Conservation (phyloP, 2,113 vertebrate species). For the Paratilapia polleni region DNA sequence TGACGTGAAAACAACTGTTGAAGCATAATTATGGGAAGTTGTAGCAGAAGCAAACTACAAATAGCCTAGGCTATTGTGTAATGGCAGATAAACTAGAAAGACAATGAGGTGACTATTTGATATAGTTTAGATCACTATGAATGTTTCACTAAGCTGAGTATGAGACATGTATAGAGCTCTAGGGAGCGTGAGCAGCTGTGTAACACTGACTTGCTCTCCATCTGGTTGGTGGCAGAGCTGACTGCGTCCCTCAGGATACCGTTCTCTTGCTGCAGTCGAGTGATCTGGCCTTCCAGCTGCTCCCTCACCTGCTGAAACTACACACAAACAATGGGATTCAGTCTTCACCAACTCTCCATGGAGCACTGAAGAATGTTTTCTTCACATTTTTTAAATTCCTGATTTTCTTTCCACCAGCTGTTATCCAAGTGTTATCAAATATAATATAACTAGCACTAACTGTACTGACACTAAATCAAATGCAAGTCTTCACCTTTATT, state of each 20-base stretch:
- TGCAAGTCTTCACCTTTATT: constrained; percentile 85
- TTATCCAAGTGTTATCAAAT: neutral
- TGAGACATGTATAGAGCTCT: neutral
- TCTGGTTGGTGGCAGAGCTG: constrained; percentile 94
- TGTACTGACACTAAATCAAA: neutral
- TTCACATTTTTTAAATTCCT: neutral
- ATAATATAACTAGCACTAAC: neutral
- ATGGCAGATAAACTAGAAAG: neutral
- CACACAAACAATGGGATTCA: neutral
- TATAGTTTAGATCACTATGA: neutral
- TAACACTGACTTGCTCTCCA: constrained; percentile 95
- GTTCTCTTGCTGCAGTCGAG: constrained; percentile 95
- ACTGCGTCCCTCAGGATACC: constrained; percentile 96
- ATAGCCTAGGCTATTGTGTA: neutral
- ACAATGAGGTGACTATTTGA: neutral
- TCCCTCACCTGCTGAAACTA: constrained; percentile 94
- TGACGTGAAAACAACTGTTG: neutral
- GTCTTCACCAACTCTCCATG: neutral
- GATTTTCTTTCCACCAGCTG: neutral
- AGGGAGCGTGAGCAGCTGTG: neutral
- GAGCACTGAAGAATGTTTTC: neutral
- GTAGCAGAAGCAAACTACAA: neutral
- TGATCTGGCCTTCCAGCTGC: constrained; percentile 94
- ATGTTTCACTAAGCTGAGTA: neutral
- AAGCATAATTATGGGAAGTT: neutral